Base-by-base conservation (phyloP, 2,888 invertebrate species). In the Drosophila subsilvestris region DNA sequence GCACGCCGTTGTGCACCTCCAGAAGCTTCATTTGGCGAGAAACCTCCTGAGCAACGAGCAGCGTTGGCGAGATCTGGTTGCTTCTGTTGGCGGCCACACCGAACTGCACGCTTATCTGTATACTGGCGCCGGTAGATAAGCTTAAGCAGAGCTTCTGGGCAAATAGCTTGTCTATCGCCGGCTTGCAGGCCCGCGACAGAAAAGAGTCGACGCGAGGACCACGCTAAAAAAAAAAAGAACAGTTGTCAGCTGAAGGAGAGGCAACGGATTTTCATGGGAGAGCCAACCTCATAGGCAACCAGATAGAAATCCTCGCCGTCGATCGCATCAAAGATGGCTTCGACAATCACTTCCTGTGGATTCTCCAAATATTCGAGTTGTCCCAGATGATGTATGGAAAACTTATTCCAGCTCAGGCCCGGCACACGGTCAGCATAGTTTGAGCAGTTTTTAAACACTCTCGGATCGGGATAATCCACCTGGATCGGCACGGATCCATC, bases 121-220 rank as follows among this genome's bases (percentile, higher is more conserved):
- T n/a, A 22, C 66, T 65, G 2, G 59, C 62, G 3, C 88, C 89
- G 9, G 80, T 81, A 0, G 76, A 61, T 32, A 90, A 63, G 10
- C 79, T 65, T 1, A 91, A 67, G 9, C 69, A 73, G 1, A 91
- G 80, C 14, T 81, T 81, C 22, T 79, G 80, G 2, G 74, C 70
- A 43, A 91, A 91, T 0, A 91, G 68, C 43, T 87, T 90, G 43
- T 91, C 90, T 47, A 91, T 20, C 0, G 91, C 91, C 0, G 68
- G 48, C 37, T 81, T 81, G 45, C 91, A 91, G 54, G 83, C 76
- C 0, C 91, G 90, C 12, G 80, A 89, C 10, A 91, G 63, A 44
- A 91, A 89, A 0, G 78, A 76, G 69, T 91, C 91, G 27, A 73
- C 71, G 32, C 58, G 55, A 0, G 63, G 4, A 0, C 90, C 90